Base-by-base conservation (phyloP, 2,113 vertebrate species). In the Sebastes schlegelii region DNA sequence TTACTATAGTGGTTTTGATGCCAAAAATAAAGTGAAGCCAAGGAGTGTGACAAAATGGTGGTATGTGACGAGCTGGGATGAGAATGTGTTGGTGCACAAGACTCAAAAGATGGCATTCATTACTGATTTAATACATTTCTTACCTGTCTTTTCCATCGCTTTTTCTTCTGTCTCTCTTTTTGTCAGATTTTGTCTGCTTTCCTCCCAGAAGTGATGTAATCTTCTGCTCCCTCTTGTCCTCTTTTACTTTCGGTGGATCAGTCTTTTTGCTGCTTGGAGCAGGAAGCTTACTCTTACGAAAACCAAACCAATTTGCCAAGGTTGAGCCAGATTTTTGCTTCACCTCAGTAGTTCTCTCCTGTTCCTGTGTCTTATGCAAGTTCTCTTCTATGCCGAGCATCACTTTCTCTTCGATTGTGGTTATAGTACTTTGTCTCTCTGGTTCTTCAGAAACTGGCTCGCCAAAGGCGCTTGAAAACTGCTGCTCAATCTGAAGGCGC, bases 371-470 rank as follows among this genome's bases (percentile, higher is more conserved):
- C 91, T 96, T 98, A 55, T 98, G 97, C 90, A 97, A 84, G 63
- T 99, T 99, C 86, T 98, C 97, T 86, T 98, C 96, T 80, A 99
- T 99, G 72, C 97, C 97, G 9, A 98, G 92, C 97, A 99, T 98
- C 89, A 99, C 97, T 88, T 97, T 98, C 91, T 98, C 97, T 93
- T 98, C 97, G 16, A 99, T 99, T 12, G 96, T 97, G 74, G 96
- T 95, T 46, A 94, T 93, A 9, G 93, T 91, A 70, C 87, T 90
- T 54, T 95, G 89, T 94, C 96, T 95, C 86, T 96, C 95, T 4
- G 93, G 88, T 69, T 95, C 93, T 66, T 93, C 94, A n/a, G 92
- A 92, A 95, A 98, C 97, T 86, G 97, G 94, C 88, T 98, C 89
- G 89, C 96, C 88, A 92, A 95, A 81, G 91, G 97, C 79, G 95